Evolutionary conservation across 2,888 invertebrate species (phyloP).

Genomic region (Thumatha senex): DNA sequence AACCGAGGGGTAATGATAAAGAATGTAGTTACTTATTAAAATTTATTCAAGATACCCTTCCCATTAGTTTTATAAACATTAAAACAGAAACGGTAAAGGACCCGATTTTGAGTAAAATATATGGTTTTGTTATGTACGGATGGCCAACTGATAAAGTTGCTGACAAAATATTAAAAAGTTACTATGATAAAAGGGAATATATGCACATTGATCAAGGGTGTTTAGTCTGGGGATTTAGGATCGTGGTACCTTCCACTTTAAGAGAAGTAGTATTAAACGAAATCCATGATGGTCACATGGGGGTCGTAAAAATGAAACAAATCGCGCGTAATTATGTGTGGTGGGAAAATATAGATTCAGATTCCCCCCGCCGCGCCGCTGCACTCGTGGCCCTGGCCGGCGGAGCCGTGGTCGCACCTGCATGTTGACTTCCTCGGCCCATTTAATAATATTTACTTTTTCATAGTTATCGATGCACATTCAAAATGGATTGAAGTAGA

Average conservation of each 20-base stretch:
- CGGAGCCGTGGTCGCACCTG: constrained; percentile 7
- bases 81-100: constrained; percentile 13
- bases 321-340: too few species aligned
- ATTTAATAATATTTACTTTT: constrained; percentile 9
- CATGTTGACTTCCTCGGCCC: constrained; percentile 25
- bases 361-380: not conserved
- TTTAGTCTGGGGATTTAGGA: too few species aligned
- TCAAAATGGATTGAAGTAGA: too few species aligned
- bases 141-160: too few species aligned
- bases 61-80: constrained; percentile 9
- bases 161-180: not conserved
- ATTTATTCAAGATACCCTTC: too few species aligned
- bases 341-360: too few species aligned
- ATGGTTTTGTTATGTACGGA: constrained; percentile 1
- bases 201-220: not conserved
- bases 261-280: too few species aligned
- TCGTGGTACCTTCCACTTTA: too few species aligned
- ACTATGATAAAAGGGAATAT: not conserved
- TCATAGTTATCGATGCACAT: not conserved
- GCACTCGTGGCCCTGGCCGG: too few species aligned
- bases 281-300: too few species aligned
- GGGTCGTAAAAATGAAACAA: too few species aligned
- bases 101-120: not conserved
- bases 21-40: not conserved
- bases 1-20: not conserved